Evolutionary conservation across 2,113 vertebrate genomes (phyloP).

Genomic region (Chaetodon trifascialis): DNA sequence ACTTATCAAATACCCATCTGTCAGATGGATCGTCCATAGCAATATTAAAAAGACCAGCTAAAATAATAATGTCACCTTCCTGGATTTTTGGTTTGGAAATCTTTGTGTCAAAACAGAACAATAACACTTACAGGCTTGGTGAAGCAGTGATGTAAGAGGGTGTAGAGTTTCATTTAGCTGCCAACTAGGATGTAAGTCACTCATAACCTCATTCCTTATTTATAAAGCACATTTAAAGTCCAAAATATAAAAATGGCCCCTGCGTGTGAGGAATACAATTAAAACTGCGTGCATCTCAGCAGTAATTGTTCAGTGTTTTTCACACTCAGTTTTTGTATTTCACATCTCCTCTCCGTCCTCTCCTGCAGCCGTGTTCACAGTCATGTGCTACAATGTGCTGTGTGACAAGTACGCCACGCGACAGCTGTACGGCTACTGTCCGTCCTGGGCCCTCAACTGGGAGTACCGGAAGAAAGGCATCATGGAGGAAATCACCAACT

Average conservation of each 20-base stretch:
- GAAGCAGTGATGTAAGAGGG: neutral
- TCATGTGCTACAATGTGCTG: conserved; percentile 99
- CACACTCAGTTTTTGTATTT: neutral
- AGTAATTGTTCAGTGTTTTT: neutral
- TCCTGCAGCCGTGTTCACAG: conserved; percentile 92
- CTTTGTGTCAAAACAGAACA: neutral
- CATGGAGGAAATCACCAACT: conserved; percentile 98
- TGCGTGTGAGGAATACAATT: neutral
- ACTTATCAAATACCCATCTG: no score
- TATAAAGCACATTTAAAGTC: neutral
- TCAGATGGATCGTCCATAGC: no score
- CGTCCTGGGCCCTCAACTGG: conserved; percentile 98
- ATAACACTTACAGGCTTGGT: neutral
- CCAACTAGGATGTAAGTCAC: neutral
- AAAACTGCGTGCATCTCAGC: no score
- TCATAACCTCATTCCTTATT: conserved; percentile 1
- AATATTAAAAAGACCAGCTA: no score
- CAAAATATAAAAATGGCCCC: neutral
- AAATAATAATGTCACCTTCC: neutral
- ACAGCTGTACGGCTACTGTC: conserved; percentile 99
- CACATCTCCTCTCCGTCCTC: neutral
- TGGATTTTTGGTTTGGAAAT: neutral
- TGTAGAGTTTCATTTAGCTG: neutral
- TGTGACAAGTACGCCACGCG: conserved; percentile 99
- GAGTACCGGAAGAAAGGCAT: conserved; percentile 99